Conservation (phyloP, 2,797 vertebrate genomes). For the Thalassophryne amazonica region DNA sequence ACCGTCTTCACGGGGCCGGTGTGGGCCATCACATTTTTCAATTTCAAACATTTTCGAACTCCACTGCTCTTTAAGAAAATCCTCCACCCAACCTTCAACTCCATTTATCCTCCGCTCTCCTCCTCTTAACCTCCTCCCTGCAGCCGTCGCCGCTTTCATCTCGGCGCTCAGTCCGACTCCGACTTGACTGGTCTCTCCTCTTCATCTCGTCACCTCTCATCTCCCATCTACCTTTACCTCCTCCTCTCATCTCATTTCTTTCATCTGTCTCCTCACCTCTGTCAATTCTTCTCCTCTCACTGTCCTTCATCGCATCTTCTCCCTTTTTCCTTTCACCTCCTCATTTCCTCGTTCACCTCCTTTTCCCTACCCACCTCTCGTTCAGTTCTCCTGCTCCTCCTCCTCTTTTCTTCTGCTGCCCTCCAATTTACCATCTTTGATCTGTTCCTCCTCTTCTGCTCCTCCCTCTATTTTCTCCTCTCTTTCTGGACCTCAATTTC, state of each 20-base stretch:
- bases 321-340: background rate
- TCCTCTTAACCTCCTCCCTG: constrained; percentile 30
- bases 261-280: constrained; percentile 24
- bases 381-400: background rate
- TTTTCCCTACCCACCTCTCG: background rate
- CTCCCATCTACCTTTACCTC: background rate
- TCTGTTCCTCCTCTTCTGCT: background rate
- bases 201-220: constrained; percentile 3
- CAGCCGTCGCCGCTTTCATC: constrained; percentile 41
- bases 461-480: background rate
- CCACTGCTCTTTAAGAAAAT: constrained; percentile 16
- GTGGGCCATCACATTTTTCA: constrained; percentile 12
- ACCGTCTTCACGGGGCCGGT: constrained; percentile 27
- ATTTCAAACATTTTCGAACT: background rate
- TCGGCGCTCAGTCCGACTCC: constrained; percentile 20
- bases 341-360: too few species aligned
- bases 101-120: constrained; percentile 14
- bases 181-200: constrained; percentile 30
- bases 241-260: constrained; percentile 18
- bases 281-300: background rate
- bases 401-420: too few species aligned
- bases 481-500: too few species aligned
- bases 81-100: constrained; percentile 25
- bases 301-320: background rate
- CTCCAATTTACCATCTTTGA: too few species aligned